Percentiles rank a stretch among this genome's conserved stretches.
phyloP scores from a whole-genome alignment of 2,888 invertebrate genomes.

The Drosophila fulvimacula region DNA sequence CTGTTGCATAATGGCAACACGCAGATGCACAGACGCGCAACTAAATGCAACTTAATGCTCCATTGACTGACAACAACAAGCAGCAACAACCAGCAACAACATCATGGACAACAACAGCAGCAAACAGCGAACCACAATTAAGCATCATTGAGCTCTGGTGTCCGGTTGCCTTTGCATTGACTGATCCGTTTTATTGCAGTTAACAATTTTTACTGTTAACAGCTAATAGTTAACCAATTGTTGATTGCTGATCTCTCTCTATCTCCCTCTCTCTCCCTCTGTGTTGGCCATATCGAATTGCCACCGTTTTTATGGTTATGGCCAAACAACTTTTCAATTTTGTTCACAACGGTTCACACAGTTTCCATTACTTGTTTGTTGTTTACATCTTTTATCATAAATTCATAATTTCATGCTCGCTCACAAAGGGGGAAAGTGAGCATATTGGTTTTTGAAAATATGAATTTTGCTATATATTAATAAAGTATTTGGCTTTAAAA shows the following conservation, averaged over 20 bases:
- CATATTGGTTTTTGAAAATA: not conserved
- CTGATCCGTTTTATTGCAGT: conserved; percentile 59
- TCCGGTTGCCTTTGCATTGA: conserved; percentile 62
- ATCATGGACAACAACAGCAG: conserved; percentile 9
- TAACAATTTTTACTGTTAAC: conserved; percentile 31
- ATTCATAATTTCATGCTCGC: conserved; percentile 11
- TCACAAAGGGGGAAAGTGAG: not conserved
- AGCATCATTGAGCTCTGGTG: conserved; percentile 59
- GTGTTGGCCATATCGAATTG: conserved; percentile 53
- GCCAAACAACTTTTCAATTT: conserved; percentile 79
- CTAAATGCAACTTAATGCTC: conserved; percentile 71
- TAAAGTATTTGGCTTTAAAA: not conserved
- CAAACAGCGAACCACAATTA: conserved; percentile 61
- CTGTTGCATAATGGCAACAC: conserved; percentile 74
- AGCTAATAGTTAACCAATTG: conserved; percentile 51
- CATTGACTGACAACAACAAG: conserved; percentile 53
- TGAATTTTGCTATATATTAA: not conserved
- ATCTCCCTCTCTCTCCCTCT: conserved; percentile 1
- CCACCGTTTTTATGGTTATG: conserved; percentile 78
- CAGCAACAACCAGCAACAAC: conserved; percentile 21
- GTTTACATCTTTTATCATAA: conserved; percentile 63
- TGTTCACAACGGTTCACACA: conserved; percentile 64
- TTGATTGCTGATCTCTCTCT: conserved; percentile 44
- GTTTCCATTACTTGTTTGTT: conserved; percentile 53
- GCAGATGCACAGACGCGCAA: conserved; percentile 51